A percentile compares a stretch with the other conserved stretches of the same genome.
phyloP scores from a whole-genome alignment of 2,113 vertebrate species.

The Dasypus novemcinctus region DNA sequence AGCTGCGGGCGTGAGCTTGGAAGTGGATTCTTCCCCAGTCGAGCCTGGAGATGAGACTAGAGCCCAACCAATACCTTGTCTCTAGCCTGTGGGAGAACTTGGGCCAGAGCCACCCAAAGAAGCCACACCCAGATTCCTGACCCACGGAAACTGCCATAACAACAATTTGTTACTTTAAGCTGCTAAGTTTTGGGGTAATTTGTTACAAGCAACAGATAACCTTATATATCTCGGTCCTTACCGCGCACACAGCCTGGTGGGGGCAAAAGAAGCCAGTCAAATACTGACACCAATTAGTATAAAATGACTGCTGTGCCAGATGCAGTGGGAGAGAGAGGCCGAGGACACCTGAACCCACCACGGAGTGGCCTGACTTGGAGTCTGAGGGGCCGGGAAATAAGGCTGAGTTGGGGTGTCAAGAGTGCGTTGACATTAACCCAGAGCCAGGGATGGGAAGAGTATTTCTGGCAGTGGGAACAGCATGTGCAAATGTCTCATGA shows the following conservation, averaged over 20 bases:
- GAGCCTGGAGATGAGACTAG: not conserved
- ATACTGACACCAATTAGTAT: not conserved
- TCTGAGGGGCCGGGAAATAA: not conserved
- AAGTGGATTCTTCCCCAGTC: too few species aligned
- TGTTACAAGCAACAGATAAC: not conserved
- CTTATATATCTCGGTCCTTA: not conserved
- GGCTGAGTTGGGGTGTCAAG: not conserved
- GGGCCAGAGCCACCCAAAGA: too few species aligned
- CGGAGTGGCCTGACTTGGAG: not conserved
- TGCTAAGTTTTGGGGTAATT: not conserved
- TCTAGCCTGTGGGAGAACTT: not conserved
- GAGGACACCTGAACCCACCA: not conserved
- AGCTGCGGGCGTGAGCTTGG: fast-evolving
- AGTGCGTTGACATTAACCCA: too few species aligned
- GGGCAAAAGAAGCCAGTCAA: not conserved
- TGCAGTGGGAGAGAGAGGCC: not conserved
- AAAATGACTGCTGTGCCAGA: not conserved
- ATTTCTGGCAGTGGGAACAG: not conserved
- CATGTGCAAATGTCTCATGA: not conserved
- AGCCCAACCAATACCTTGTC: not conserved
- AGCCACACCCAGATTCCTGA: not conserved
- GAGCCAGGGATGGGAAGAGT: too few species aligned
- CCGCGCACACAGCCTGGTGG: not conserved
- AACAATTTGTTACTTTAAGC: not conserved
- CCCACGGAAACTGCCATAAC: too few species aligned